Base-by-base conservation (phyloP, 2,888 invertebrate genomes). In the Oscheius myriophilus region DNA sequence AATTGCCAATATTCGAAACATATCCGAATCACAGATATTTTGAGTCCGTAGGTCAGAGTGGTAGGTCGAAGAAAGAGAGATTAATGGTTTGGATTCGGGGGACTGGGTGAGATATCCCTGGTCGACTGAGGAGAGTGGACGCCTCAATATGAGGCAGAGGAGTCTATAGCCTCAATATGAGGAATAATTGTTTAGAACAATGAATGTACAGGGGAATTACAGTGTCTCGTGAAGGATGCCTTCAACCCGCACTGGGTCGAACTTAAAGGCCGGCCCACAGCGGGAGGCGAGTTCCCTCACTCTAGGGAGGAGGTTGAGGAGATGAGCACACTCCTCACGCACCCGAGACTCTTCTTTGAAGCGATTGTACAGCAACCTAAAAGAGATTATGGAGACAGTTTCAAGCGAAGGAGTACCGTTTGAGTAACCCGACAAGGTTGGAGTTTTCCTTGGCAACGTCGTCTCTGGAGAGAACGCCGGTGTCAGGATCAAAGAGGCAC, bases 401-500 rank as follows among this genome's bases (percentile, higher is more conserved):
- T 0, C n/a, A 39, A 6, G 41, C 39, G 7, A 16, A 58, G 25
- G 41, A n/a, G 33, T 25, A 63, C 63, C 63, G 51, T 26, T 63
- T 63, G 25, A 63, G 41, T n/a, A 63, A 41, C 7, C 63, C 45
- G 16, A 63, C 16, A 9, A 61, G 49, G 14, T 49, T 61, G 21
- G 49, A 46, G n/a, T 61, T 25, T 18, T 61, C 61, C 9, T 43
- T 23, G 18, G 63, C 63, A 41, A 53, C 53, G 39, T 53, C 52
- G 1, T 63, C 63, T 26, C 43, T 51, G 18, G 52, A 53, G 25
- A 53, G 25, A 42, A 52, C 25, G 33, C 26, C 58, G 3, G 33
- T 4, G 39, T 66, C 54, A 0, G 96, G 94, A 58, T 93, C 91
- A 88, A 97, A 96, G 57, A 97, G 89, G 73, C 93, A 90, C 71